A percentile compares a stretch with the other conserved stretches of the same genome.
phyloP scores from a whole-genome alignment of 2,888 invertebrate species.

The Callinectes sapidus region DNA sequence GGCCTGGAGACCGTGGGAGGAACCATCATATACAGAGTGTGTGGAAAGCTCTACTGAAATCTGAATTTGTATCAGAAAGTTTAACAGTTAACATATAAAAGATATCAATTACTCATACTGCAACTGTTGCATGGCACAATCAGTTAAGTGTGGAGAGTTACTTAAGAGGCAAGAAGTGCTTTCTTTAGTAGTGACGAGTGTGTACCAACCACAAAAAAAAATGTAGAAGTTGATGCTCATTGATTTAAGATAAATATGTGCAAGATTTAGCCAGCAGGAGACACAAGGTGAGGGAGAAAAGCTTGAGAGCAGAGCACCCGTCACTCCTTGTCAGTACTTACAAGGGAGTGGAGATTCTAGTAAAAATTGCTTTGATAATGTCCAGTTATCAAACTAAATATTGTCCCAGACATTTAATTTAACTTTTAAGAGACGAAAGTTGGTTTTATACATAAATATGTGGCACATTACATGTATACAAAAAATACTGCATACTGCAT shows the following conservation, averaged over 20 bases:
- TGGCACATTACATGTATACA: slow-evolving; percentile 61
- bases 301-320: not conserved
- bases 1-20: slow-evolving; percentile 36
- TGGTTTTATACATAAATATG: slow-evolving; percentile 46
- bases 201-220: not conserved
- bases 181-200: not conserved
- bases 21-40: slow-evolving; percentile 14
- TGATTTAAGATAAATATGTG: slow-evolving; percentile 47
- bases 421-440: not conserved
- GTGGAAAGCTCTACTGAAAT: slow-evolving; percentile 8
- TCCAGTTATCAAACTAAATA: slow-evolving; percentile 10
- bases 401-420: not conserved
- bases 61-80: slow-evolving; percentile 30
- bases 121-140: slow-evolving; percentile 13
- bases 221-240: not conserved
- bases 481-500: slow-evolving; percentile 44
- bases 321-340: not conserved
- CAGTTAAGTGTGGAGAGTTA: slow-evolving; percentile 34
- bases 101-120: not conserved
- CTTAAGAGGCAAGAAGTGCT: slow-evolving; percentile 23
- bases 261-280: slow-evolving; percentile 42
- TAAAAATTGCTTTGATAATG: slow-evolving; percentile 44
- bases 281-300: not conserved
- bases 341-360: not conserved
- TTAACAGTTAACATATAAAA: slow-evolving; percentile 29